Evolutionary conservation across 2,113 vertebrate species (phyloP), one percentile per base, ranked within the genome.

Genomic region (Calcarius ornatus): DNA sequence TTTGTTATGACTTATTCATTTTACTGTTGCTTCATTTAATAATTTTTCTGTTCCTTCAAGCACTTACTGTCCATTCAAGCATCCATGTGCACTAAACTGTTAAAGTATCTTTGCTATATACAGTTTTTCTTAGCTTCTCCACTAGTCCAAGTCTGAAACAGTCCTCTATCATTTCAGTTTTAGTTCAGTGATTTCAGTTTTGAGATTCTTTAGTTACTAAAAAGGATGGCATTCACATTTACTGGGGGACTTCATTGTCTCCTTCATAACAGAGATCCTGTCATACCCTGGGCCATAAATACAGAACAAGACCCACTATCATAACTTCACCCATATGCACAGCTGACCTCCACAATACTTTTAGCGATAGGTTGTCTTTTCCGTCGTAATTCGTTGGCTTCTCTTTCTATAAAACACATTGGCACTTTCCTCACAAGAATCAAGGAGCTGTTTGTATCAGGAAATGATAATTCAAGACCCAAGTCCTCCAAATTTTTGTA

Each of bases 401-500:
- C 99, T 97, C 98, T 99, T 97, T 99, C 99, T 90, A 98, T 90
- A 87, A 99, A 99, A 86, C 99, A 99, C 79, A 98, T 57, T 3
- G 99, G 99, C 35, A 99, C 99, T 90, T 98, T 99, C 66, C 97
- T 97, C 31, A 99, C 98, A 51, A 99, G 97, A 51, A 99, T 95
- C 31, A 91, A 92, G 20, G 97, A 96, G 47, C 92, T 96, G 27
- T 88, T 98, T 21, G 90, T 93, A 38, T 97, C 96, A 60, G 98
- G 97, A 96, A 99, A 99, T 6, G 90, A 95, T 77, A 99, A 92
- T 91, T 99, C 98, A 92, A 99, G 97, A 37, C 99, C 99, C 65
- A 99, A 95, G 81, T 97, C 98, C 87, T 98, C 98, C 88, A 99
- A 92, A 80, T 97, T 98, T 86, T 96, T 92, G 91, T 98, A 97